Evolutionary conservation across 2,113 vertebrate species (phyloP), one percentile per base, ranked within the genome.

Genomic region (Cyphotilapia sp.): DNA sequence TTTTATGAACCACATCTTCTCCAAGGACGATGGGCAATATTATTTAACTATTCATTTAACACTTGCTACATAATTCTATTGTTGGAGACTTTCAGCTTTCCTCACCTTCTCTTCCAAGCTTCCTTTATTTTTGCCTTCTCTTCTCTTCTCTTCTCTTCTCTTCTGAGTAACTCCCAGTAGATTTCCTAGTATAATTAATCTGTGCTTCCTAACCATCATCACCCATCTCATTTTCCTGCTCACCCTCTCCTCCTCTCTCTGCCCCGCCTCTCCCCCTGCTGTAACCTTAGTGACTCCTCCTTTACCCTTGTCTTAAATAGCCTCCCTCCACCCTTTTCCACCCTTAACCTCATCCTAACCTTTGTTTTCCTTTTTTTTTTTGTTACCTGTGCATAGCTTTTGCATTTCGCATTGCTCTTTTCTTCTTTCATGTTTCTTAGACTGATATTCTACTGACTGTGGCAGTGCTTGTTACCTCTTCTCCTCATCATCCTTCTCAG

Each of bases 261-360:
- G 2, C 19, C 61, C 33, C 19, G 49, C 88, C 80, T 69, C 45
- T 81, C 27, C 90, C 88, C 85, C 54, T n/a, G 27, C 80, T 54
- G 81, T 84, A 56, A 92, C 91, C 85, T 54, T 10, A 17, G 59
- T 66, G 85, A 91, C 84, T 85, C 71, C 83, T 76, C 82, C 87
- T 92, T 87, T 93, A 93, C 91, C 90, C 91, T 82, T 87, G 86
- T 92, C 87, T 87, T 88, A 91, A 91, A 88, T 92, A 89, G 81
- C 91, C 81, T 57, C 81, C 49, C 66, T 71, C 54, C 51, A 57
- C 49, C 51, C 8, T 66, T 45, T 42, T 42, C 12, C 42, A 14
- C 57, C 61, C 27, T 74, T 80, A 74, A 9, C 31, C 49, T 83
- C 71, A 11, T 42, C 38, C 40, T 84, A 51, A 85, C 81, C 85